Percentiles rank a stretch among this genome's conserved stretches.
Conservation (phyloP, 2,113 vertebrate genomes). For the Aviceda subcristata region DNA sequence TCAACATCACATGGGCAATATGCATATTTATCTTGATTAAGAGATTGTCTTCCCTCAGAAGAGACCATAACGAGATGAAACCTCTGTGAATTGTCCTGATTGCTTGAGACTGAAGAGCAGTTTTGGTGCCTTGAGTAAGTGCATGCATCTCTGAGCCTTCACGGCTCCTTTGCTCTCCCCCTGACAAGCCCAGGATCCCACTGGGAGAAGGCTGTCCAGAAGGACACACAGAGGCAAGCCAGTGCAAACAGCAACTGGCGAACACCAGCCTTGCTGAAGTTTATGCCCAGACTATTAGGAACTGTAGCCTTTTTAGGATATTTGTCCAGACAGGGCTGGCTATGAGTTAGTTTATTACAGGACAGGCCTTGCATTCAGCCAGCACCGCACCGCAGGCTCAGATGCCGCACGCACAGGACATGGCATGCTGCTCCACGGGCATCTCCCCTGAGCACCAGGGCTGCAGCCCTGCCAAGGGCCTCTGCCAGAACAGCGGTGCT, state of each 20-base stretch:
- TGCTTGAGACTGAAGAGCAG: neutral
- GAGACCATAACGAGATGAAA: neutral
- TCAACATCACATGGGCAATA: neutral
- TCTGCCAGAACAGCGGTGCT: neutral
- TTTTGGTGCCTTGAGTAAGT: neutral
- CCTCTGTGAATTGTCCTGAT: neutral
- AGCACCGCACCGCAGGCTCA: neutral
- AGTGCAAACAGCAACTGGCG: neutral
- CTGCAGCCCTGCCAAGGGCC: accelerated
- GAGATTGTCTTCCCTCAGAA: neutral
- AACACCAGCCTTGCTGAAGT: neutral
- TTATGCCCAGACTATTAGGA: neutral
- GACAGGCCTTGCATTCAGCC: neutral
- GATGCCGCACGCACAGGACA: neutral
- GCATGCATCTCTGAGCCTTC: neutral
- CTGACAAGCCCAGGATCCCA: neutral
- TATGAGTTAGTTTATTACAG: neutral
- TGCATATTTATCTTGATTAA: neutral
- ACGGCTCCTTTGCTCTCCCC: neutral
- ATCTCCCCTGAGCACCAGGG: accelerated
- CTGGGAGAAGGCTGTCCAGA: neutral
- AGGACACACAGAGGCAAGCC: neutral
- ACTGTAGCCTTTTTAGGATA: neutral
- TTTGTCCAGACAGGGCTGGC: neutral
- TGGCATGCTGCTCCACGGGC: neutral